Conservation (phyloP, 2,113 vertebrate species). For the Eubucco bourcierii region DNA sequence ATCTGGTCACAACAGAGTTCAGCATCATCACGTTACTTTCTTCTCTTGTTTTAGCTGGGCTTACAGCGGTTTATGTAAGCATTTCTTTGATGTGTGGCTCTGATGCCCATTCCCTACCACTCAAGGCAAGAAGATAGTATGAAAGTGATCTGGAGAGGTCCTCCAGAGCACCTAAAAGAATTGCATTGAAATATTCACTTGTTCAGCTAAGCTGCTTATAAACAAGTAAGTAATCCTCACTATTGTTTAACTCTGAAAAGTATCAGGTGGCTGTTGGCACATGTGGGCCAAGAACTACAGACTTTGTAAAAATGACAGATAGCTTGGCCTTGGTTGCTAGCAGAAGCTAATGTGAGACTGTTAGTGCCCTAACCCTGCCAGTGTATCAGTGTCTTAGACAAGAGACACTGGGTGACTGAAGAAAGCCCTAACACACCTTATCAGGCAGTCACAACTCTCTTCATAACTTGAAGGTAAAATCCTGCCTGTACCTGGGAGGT, state of each 20-base stretch:
- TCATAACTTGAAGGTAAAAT: background rate
- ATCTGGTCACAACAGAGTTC: background rate
- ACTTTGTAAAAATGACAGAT: background rate
- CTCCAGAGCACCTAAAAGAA: background rate
- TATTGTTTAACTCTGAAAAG: background rate
- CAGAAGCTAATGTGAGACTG: background rate
- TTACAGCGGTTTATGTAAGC: background rate
- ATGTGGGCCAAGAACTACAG: background rate
- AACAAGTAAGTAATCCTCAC: background rate
- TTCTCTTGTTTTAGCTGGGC: background rate
- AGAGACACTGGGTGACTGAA: background rate
- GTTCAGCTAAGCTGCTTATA: background rate
- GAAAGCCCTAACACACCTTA: background rate
- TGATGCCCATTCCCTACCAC: background rate
- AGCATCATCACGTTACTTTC: background rate
- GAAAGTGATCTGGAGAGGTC: background rate
- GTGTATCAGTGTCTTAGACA: background rate
- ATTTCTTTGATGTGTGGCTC: background rate
- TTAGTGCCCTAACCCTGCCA: background rate
- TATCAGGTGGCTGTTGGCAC: constrained; percentile 45
- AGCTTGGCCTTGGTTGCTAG: background rate
- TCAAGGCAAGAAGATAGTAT: background rate
- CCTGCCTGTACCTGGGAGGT: background rate
- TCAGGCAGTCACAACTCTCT: background rate
- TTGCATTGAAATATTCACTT: background rate